Conservation (phyloP, 2,113 vertebrate species). For the Mastomys natalensis region DNA sequence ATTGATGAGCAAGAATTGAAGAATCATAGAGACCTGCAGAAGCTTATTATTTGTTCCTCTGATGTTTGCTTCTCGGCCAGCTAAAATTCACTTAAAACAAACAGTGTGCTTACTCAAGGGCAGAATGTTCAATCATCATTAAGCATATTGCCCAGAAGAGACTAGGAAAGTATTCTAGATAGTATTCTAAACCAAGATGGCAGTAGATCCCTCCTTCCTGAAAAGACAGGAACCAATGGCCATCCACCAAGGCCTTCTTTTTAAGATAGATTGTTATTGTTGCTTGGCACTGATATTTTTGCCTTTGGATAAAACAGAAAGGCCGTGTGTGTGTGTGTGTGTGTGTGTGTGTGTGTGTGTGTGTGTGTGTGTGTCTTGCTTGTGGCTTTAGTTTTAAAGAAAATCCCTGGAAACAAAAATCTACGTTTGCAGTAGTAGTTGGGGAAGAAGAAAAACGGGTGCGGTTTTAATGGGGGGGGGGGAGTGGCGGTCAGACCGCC, state of each 20-base stretch:
- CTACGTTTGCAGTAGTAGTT: background rate
- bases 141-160: constrained; percentile 1
- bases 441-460: background rate
- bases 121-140: constrained; percentile 24
- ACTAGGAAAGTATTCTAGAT: constrained; percentile 2
- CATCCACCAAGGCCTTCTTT: background rate
- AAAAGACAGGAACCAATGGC: constrained; percentile 2
- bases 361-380: background rate
- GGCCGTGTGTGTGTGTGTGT: background rate
- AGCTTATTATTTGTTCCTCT: background rate
- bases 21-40: background rate
- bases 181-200: constrained; percentile 50
- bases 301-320: constrained; percentile 39
- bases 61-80: background rate
- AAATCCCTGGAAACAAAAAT: background rate
- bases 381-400: constrained; percentile 33
- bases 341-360: background rate
- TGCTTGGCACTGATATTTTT: constrained; percentile 1
- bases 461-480: background rate
- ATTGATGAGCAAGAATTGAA: background rate
- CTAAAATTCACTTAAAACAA: constrained; percentile 9
- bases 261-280: background rate
- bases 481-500: constrained; percentile 43
- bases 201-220: constrained; percentile 13
- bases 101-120: background rate